Base-by-base conservation (phyloP, 2,888 invertebrate genomes). In the Platerodrilus igneus region DNA sequence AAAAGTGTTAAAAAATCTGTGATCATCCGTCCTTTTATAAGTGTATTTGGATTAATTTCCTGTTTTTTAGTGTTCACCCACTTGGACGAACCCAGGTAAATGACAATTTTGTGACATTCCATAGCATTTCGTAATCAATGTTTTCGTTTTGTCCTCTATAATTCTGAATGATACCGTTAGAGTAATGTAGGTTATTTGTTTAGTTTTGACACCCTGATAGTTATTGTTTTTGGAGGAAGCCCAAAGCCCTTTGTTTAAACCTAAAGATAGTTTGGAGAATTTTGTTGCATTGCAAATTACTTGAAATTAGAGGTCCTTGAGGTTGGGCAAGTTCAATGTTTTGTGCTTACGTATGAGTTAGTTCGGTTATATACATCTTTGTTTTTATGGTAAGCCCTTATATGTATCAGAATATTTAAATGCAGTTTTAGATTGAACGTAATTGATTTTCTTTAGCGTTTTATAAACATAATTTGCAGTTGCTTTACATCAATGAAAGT, bases 41-140 rank as follows among this genome's bases (percentile, higher is more conserved):
- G 51, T 56, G 58, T 46, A 52, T 62, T 59, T 53, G 62, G 59
- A 58, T 62, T 60, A 57, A 62, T 69, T 68, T 64, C 59, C 66
- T 63, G 62, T 68, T 64, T 56, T 63, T 65, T 62, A 57, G 58
- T 59, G 59, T 64, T 71, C 74, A 79, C 76, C 77, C 77, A 79
- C 77, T 78, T 77, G 81, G 78, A 82, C 82, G 83, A 79, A 83
- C 84, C 83, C 81, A 83, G 81, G 84, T 84, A 77, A 68, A 72
- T 60, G 55, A 25, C 26, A 48, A 65, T 63, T 67, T 64, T 50
- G n/a, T n/a, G n/a, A n/a, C n/a, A n/a, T 55, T 36, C 14, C 4
- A 20, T 25, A 13, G 18, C 33, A 38, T 45, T 45, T 38, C 61
- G 56, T 59, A 63, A 63, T 43, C 47, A 53, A 60, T 63, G 63